Evolutionary conservation across 2,113 vertebrate genomes (phyloP).

Genomic region (Oreochromis tanganicae): DNA sequence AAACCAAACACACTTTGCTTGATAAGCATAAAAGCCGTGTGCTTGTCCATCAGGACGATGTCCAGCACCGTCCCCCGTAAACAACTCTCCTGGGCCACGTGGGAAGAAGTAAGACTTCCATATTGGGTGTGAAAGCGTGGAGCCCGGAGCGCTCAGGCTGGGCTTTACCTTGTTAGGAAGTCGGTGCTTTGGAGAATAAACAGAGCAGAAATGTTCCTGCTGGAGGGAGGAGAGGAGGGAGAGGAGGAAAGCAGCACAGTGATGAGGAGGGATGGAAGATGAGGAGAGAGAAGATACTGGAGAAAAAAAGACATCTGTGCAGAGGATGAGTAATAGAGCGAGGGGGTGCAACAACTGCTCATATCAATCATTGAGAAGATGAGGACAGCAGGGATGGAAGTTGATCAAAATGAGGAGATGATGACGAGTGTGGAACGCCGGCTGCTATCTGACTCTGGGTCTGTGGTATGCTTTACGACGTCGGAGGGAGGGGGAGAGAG

Average conservation of each 20-base stretch:
- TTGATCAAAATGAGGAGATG: background rate
- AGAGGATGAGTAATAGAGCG: background rate
- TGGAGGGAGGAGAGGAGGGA: background rate
- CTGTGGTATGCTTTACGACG: conserved; percentile 45
- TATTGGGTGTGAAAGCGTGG: conserved; percentile 72
- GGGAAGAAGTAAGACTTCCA: conserved; percentile 63
- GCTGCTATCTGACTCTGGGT: conserved; percentile 56
- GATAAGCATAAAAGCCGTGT: conserved; percentile 6
- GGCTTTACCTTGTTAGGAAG: conserved; percentile 78
- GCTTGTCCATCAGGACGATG: background rate
- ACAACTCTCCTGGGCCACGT: conserved; percentile 28
- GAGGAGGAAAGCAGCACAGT: background rate
- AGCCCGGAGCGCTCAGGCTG: background rate
- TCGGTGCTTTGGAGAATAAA: conserved; percentile 59
- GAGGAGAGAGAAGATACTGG: background rate
- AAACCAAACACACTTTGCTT: conserved; percentile 11
- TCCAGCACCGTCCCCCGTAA: conserved; percentile 33
- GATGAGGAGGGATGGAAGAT: background rate
- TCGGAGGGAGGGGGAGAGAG: background rate
- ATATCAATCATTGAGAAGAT: background rate
- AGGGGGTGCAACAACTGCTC: background rate
- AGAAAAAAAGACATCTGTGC: background rate
- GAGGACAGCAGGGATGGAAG: background rate
- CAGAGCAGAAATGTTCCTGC: conserved; percentile 37
- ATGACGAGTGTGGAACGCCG: conserved; percentile 2